A percentile compares a stretch with the other conserved stretches of the same genome.
Conservation (phyloP, 1,140 invertebrate genomes). For the Planococcus citri region DNA sequence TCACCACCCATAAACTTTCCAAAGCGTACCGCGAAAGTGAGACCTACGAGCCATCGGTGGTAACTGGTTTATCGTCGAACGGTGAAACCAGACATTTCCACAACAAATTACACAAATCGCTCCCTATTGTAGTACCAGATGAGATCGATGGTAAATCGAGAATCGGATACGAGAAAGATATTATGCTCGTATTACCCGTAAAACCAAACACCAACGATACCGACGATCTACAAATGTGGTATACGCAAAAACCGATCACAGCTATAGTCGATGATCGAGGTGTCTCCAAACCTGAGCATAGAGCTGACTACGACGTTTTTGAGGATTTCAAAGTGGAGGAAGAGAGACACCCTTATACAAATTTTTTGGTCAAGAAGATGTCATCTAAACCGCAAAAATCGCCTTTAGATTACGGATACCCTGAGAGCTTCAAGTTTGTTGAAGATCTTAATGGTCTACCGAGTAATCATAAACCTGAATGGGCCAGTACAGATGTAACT, state of each 20-base stretch:
- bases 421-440: not conserved
- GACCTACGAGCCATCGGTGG: not conserved
- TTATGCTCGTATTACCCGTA: not conserved
- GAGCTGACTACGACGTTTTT: not conserved
- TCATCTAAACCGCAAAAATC: not conserved
- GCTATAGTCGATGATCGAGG: not conserved
- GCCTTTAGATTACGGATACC: not conserved
- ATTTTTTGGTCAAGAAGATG: not conserved
- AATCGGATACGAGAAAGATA: conserved; percentile 1
- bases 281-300: not conserved
- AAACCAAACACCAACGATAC: not conserved
- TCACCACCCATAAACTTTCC: not conserved
- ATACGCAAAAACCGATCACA: not conserved
- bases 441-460: not conserved
- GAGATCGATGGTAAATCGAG: not conserved
- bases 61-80: not conserved
- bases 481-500: not conserved
- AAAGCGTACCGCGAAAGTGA: not conserved
- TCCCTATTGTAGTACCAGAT: not conserved
- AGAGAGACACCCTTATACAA: not conserved
- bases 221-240: conserved; percentile 4
- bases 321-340: not conserved
- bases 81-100: not conserved
- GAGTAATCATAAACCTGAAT: not conserved
- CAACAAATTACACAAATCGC: conserved; percentile 1